phyloP scores from a whole-genome alignment of 2,113 vertebrate genomes.

The Dissostichus mawsoni region DNA sequence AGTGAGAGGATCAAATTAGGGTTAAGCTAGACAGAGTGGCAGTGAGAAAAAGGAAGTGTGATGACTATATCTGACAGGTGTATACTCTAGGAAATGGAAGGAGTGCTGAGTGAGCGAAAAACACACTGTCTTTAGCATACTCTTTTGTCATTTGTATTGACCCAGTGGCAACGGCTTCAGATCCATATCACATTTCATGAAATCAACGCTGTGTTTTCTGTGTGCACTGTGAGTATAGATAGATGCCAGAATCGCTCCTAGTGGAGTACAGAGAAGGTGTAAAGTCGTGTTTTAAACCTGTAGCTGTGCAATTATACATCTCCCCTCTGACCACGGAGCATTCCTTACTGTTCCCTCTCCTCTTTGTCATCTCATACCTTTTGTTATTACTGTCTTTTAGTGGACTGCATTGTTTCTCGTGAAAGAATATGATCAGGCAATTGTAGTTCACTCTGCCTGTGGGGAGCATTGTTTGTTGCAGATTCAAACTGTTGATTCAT shows the following conservation, averaged over 20 bases:
- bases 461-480: conserved; percentile 43
- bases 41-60: neutral
- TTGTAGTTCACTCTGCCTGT: conserved; percentile 20
- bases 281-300: conserved; percentile 18
- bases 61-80: conserved; percentile 35
- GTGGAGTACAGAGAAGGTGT: neutral
- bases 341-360: conserved; percentile 13
- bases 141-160: conserved; percentile 63
- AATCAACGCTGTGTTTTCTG: conserved; percentile 64
- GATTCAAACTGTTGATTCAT: conserved; percentile 36
- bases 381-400: conserved; percentile 17
- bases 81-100: conserved; percentile 12
- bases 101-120: conserved; percentile 51
- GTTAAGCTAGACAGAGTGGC: neutral
- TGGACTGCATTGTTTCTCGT: conserved; percentile 25
- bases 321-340: neutral
- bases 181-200: conserved; percentile 60
- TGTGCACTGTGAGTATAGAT: conserved; percentile 15
- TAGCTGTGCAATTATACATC: conserved; percentile 8
- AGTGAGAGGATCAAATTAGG: neutral
- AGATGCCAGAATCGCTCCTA: conserved; percentile 26
- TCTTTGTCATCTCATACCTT: neutral
- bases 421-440: conserved; percentile 18
- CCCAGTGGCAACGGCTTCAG: conserved; percentile 41
- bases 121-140: conserved; percentile 7